Evolutionary conservation across 2,888 invertebrate genomes (phyloP), one percentile per base, ranked within the genome.

Genomic region (Balanococcus diminutus): DNA sequence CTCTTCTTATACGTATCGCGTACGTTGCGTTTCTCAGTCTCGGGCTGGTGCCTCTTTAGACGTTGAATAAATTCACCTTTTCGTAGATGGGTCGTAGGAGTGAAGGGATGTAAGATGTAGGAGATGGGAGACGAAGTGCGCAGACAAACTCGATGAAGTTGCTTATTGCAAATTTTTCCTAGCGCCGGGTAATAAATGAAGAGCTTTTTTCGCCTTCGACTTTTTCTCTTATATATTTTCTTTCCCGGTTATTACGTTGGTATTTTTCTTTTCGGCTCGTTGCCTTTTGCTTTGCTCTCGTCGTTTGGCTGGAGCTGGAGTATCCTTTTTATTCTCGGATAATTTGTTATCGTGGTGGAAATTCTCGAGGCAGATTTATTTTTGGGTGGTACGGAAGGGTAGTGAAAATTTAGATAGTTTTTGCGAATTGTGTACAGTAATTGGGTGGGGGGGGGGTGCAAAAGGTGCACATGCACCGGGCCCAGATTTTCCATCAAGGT

Each of bases 141-240:
- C 61, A n/a, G 61, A 61, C 61, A 61, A 61, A 61, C 46, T 46
- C 46, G 46, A 46, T 46, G 46, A 22, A 61, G 61, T 61, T 61
- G 61, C 61, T 61, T 61, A 61, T 61, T 61, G 61, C 61, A 61
- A 61, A 61, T 61, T 61, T 61, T 25, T n/a, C 25, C 61, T 25
- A 46, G 46, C 46, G 46, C 25, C 61, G 61, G 61, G 25, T 61
- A 61, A 61, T 61, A 61, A 61, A 61, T 61, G 61, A 61, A 61
- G 25, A 61, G 61, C 61, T 61, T 61, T n/a, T 61, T 61, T 61
- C 61, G 61, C 61, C 61, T 61, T 61, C 61, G 61, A 61, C 61
- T 61, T 61, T 61, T 61, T 61, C 61, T 61, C 9, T 25, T 61
- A n/a, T n/a, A n/a, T 61, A 9, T 11, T 46, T 46, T 42, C 11